Conservation (phyloP, 2,888 invertebrate species). For the Dromius quadrimaculatus region DNA sequence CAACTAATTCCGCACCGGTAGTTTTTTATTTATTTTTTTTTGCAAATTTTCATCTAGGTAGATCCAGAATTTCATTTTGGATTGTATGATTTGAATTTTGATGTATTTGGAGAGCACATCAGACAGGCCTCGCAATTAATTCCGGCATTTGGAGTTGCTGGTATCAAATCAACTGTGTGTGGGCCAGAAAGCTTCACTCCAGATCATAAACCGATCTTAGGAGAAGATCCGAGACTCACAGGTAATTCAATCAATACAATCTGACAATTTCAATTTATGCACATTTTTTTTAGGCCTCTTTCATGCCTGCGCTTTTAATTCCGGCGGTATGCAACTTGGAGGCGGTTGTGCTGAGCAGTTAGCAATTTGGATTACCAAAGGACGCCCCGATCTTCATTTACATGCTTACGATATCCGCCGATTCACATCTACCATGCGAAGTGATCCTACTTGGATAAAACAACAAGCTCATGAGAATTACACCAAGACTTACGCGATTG, state of each 20-base stretch:
- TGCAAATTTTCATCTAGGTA: slow-evolving; percentile 60
- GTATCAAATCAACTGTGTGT: slow-evolving; percentile 88
- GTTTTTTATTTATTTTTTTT: too few relatives aligned
- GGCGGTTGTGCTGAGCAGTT: slow-evolving; percentile 89
- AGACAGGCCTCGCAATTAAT: slow-evolving; percentile 79
- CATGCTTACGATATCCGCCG: slow-evolving; percentile 87
- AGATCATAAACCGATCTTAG: slow-evolving; percentile 90
- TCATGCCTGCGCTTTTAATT: slow-evolving; percentile 91
- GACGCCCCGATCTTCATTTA: slow-evolving; percentile 88
- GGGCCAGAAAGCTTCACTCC: slow-evolving; percentile 95
- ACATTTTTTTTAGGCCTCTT: slow-evolving; percentile 73
- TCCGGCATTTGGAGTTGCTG: slow-evolving; percentile 79
- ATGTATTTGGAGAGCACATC: slow-evolving; percentile 83
- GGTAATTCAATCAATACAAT: slow-evolving; percentile 63
- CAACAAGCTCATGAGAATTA: slow-evolving; percentile 93
- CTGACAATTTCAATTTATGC: neutral
- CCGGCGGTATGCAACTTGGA: slow-evolving; percentile 92
- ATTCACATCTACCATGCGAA: slow-evolving; percentile 80
- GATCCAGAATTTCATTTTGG: slow-evolving; percentile 84
- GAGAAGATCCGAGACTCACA: slow-evolving; percentile 77
- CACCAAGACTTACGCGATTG: slow-evolving; percentile 84
- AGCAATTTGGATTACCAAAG: slow-evolving; percentile 86
- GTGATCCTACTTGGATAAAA: slow-evolving; percentile 79
- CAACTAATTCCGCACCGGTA: too few relatives aligned
- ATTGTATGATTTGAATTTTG: slow-evolving; percentile 89